A percentile compares a stretch with the other conserved stretches of the same genome.
These are phyloP conservation scores for Strigamia transsilvanica DNA, from an alignment of 2,888 invertebrate genomes.

Conservation along the genomic window DNA sequence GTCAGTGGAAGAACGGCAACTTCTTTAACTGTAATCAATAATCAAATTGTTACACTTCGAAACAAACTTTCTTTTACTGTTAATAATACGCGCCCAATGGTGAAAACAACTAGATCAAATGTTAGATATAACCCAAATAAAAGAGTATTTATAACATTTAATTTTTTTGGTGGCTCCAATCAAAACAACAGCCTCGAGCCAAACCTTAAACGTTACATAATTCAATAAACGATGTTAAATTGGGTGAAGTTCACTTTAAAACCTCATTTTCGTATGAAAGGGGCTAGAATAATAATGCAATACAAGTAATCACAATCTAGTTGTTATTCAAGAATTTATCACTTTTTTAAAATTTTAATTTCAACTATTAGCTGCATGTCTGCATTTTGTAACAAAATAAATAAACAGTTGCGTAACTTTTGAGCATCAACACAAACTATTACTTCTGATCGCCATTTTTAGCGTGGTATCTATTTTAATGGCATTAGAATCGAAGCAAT, in stretches of 20 bases:
- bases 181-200: not conserved
- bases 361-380: not conserved
- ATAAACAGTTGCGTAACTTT: not conserved
- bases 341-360: not conserved
- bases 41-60: not conserved
- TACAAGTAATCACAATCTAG: not conserved
- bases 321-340: not conserved
- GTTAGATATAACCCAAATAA: not conserved
- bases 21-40: not conserved
- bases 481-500: slow-evolving; percentile 5
- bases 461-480: not conserved
- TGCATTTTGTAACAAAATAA: not conserved
- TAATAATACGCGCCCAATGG: not conserved
- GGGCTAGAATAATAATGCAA: not conserved
- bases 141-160: not conserved
- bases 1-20: not conserved
- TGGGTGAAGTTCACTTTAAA: slow-evolving; percentile 22
- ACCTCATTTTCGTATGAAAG: not conserved
- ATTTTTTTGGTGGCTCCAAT: not conserved
- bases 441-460: not conserved
- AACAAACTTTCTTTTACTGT: not conserved
- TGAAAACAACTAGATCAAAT: slow-evolving; percentile 3
- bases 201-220: not conserved
- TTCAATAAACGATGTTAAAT: slow-evolving; percentile 7
- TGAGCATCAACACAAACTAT: not conserved